phyloP scores from a whole-genome alignment of 1,140 invertebrate genomes.

The Aphis gossypii region DNA sequence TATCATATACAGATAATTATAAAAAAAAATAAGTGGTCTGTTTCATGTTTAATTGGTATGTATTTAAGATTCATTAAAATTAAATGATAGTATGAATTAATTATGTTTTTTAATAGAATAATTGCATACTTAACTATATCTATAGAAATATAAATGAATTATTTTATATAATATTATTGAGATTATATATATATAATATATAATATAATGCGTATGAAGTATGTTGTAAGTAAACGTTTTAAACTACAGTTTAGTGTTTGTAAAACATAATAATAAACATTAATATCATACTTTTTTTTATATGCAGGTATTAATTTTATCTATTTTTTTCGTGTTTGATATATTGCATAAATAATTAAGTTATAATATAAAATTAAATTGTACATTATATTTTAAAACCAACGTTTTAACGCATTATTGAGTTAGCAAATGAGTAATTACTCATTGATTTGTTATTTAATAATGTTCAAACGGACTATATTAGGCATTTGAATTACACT shows the following conservation, averaged over 20 bases:
- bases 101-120: neutral
- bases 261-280: neutral
- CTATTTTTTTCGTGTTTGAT: too few species aligned
- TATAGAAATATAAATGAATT: neutral
- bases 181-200: too few species aligned
- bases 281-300: neutral
- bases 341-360: neutral
- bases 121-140: neutral
- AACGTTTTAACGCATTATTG: neutral
- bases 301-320: too few species aligned
- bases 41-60: neutral
- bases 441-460: neutral
- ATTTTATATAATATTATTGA: neutral
- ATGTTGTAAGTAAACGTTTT: neutral
- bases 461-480: neutral
- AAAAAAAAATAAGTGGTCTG: too few species aligned
- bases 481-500: neutral
- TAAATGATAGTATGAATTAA: neutral
- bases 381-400: neutral
- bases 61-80: neutral
- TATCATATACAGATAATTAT: too few species aligned
- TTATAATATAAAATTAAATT: neutral
- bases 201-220: neutral
- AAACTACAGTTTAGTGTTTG: neutral
- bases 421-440: neutral